Evolutionary conservation across 2,888 invertebrate genomes (phyloP).

Genomic region (Monoplex corrugatus): DNA sequence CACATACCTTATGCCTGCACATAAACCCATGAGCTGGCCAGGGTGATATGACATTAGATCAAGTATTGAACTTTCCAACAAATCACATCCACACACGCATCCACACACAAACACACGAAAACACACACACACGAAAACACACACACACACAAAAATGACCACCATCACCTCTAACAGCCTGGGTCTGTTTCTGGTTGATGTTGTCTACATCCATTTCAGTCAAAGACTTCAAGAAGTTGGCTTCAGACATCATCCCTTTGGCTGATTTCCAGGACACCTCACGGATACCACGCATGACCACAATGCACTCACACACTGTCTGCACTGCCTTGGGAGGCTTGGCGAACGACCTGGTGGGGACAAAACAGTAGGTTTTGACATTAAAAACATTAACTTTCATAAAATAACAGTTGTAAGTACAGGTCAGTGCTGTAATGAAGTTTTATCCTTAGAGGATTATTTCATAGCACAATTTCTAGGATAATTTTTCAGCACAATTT

Average conservation of each 20-base stretch:
- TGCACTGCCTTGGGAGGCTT: slow-evolving; percentile 95
- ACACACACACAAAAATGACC: neutral
- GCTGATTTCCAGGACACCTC: slow-evolving; percentile 95
- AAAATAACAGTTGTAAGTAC: too few relatives aligned
- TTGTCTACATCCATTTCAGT: slow-evolving; percentile 90
- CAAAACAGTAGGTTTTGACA: too few relatives aligned
- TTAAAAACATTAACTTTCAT: too few relatives aligned
- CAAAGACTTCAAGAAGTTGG: slow-evolving; percentile 89
- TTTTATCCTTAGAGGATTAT: too few relatives aligned
- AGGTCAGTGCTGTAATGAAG: too few relatives aligned
- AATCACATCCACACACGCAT: neutral
- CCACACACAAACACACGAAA: neutral
- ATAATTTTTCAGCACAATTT: too few relatives aligned
- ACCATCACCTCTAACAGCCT: slow-evolving; percentile 78
- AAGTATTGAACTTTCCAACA: too few relatives aligned
- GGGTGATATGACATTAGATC: too few relatives aligned
- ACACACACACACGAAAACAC: neutral
- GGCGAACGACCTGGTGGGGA: slow-evolving; percentile 90
- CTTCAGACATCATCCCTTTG: slow-evolving; percentile 95
- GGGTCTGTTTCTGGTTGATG: slow-evolving; percentile 79
- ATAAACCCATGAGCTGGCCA: too few relatives aligned
- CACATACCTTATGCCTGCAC: too few relatives aligned
- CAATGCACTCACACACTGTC: slow-evolving; percentile 93
- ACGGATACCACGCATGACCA: slow-evolving; percentile 90
- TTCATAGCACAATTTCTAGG: too few relatives aligned